A percentile compares a stretch with the other conserved stretches of the same genome.
phyloP scores from a whole-genome alignment of 2,797 vertebrate genomes.

The Mycteria americana region DNA sequence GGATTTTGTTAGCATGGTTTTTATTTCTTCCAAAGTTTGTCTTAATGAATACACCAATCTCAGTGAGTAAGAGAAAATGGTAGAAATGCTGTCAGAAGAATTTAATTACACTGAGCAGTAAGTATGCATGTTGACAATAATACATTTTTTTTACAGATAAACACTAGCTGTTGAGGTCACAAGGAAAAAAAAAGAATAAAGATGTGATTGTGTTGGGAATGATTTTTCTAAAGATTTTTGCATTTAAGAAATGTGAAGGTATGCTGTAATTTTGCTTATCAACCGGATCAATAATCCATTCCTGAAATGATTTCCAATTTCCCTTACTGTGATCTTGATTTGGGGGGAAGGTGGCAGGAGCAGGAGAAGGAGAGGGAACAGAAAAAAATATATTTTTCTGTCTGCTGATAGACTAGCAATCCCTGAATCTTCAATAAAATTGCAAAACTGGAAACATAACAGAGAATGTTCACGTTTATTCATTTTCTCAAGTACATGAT shows the following conservation, averaged over 20 bases:
- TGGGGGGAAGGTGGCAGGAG: not conserved
- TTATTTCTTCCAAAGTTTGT: conserved; percentile 54
- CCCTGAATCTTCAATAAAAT: not conserved
- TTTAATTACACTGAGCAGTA: conserved; percentile 48
- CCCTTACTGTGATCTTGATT: not conserved
- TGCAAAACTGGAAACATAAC: not conserved
- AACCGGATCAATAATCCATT: not conserved
- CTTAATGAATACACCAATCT: conserved; percentile 52
- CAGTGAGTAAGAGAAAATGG: conserved; percentile 38
- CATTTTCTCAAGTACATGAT: not conserved
- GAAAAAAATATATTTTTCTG: not conserved
- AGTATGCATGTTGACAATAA: conserved; percentile 17
- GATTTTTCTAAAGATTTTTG: not conserved
- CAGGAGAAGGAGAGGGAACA: not conserved
- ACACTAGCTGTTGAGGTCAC: not conserved
- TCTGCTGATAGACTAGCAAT: not conserved
- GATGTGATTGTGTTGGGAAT: not conserved
- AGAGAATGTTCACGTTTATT: not conserved
- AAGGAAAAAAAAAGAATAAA: not conserved
- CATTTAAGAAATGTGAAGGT: not conserved
- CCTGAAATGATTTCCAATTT: not conserved
- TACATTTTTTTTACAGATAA: not conserved
- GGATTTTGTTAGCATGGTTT: conserved; percentile 43
- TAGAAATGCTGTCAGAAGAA: conserved; percentile 34
- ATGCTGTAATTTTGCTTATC: not conserved